Base-by-base conservation (phyloP, 1,140 invertebrate species). In the Ceratoteleas bidentatus region DNA sequence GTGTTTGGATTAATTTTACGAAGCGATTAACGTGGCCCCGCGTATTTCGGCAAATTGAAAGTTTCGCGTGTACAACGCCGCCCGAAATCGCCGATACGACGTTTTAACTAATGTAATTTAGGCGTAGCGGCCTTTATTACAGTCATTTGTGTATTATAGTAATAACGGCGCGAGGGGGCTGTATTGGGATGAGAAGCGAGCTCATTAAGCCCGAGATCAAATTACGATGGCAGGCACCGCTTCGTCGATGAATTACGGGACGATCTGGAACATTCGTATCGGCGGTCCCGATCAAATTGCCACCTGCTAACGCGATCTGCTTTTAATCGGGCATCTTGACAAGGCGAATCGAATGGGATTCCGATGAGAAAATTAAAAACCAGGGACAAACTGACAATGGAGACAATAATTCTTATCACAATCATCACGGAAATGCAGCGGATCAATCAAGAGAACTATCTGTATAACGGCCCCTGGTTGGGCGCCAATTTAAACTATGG, bases 201-300 rank as follows among this genome's bases (percentile, higher is more conserved):
- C 73, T 84, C 82, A 80, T 80, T 84, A 80, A 73, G 73, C 52
- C 40, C 43, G 38, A 77, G 73, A 84, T 84, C 72, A 66, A 84
- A 84, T 84, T 80, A 80, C 73, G 72, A 84, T 76, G 72, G 72
- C 66, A 68, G 81, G 75, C 65, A 45, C 58, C 62, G 52, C 3
- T 62, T 65, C 34, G 66, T 14, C 75, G 70, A 79, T 75, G 81
- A 78, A 68, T 79, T 76, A 83, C 75, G 65, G 36, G 70, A 75
- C 33, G 61, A 72, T 79, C 66, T 76, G 56, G 65, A 72, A 61
- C 61, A 83, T 79, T 68, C 66, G 60, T 79, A 83, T 79, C 75
- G 38, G n/a, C n/a, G n/a, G n/a, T n/a, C n/a, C n/a, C n/a, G n/a
- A n/a, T n/a, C n/a, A n/a, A n/a, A 79, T 76, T 79, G 72, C 72